Evolutionary conservation across 2,797 vertebrate species (phyloP).

Genomic region (Rhyacichthys aspro): DNA sequence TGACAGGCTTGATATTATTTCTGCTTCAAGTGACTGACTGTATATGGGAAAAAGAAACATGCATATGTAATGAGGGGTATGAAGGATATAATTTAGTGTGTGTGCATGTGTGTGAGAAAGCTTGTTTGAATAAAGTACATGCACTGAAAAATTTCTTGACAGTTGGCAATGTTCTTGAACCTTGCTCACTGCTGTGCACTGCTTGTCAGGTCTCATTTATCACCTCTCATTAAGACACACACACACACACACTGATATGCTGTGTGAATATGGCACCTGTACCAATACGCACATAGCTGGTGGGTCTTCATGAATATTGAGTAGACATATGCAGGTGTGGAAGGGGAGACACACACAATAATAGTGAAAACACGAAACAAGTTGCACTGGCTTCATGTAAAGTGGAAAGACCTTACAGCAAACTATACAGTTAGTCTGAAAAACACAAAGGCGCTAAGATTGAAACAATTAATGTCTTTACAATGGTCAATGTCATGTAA

Average conservation of each 20-base stretch:
- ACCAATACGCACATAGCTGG: slow-evolving; percentile 34
- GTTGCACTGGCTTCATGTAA: background rate
- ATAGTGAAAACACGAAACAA: slow-evolving; percentile 3
- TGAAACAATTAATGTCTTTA: slow-evolving; percentile 10
- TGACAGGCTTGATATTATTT: background rate
- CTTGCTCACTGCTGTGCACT: slow-evolving; percentile 30
- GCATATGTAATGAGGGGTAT: slow-evolving; percentile 9
- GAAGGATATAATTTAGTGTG: slow-evolving; percentile 10
- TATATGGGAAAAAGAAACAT: slow-evolving; percentile 13
- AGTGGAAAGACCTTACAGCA: slow-evolving; percentile 14
- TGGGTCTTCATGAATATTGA: slow-evolving; percentile 48
- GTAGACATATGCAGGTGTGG: slow-evolving; percentile 12
- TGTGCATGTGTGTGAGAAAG: background rate
- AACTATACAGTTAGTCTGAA: slow-evolving; percentile 14
- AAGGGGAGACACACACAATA: background rate
- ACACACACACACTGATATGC: slow-evolving; percentile 37
- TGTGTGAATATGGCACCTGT: slow-evolving; percentile 64
- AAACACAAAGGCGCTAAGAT: slow-evolving; percentile 14
- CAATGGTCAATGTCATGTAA: slow-evolving; percentile 19
- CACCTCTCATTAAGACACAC: slow-evolving; percentile 44
- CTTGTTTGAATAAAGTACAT: slow-evolving; percentile 9
- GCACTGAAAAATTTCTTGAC: slow-evolving; percentile 31
- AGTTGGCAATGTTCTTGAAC: slow-evolving; percentile 57
- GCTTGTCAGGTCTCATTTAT: slow-evolving; percentile 53
- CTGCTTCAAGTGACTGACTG: slow-evolving; percentile 24